These are phyloP conservation scores for Rhingia campestris DNA, from an alignment of 2,888 invertebrate genomes.

Conservation along the genomic window DNA sequence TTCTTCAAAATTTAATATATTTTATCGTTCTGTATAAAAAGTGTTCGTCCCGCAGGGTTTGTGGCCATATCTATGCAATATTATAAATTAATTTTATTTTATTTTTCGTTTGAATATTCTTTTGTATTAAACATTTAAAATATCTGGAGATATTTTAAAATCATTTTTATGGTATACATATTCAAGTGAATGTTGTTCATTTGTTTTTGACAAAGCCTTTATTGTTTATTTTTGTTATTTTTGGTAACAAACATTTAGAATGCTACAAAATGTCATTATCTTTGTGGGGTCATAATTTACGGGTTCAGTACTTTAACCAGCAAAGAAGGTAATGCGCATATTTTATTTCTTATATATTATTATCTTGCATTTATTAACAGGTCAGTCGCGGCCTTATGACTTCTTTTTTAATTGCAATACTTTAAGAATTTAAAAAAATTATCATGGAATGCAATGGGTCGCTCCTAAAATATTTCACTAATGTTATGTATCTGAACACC, in stretches of 20 bases:
- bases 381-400: no score
- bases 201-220: slow-evolving; percentile 55
- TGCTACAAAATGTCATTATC: not conserved
- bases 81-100: slow-evolving; percentile 4
- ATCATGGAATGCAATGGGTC: no score
- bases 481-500: no score
- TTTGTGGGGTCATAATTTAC: no score
- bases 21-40: slow-evolving; percentile 41
- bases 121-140: slow-evolving; percentile 32
- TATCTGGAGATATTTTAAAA: slow-evolving; percentile 12
- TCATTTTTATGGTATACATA: slow-evolving; percentile 51
- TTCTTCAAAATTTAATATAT: slow-evolving; percentile 1
- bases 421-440: no score
- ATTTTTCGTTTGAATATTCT: slow-evolving; percentile 23
- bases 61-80: slow-evolving; percentile 68
- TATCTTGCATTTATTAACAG: no score
- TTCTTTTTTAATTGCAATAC: no score
- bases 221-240: slow-evolving; percentile 10
- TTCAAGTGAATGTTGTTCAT: slow-evolving; percentile 63
- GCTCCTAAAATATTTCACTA: no score
- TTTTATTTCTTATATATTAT: no score
- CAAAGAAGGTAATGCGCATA: no score
- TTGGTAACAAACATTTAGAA: not conserved
- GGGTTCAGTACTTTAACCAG: no score
- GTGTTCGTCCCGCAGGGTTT: slow-evolving; percentile 53